Percentiles rank a stretch among this genome's conserved stretches.
phyloP scores from a whole-genome alignment of 2,888 invertebrate genomes.

The Andrena marginata region DNA sequence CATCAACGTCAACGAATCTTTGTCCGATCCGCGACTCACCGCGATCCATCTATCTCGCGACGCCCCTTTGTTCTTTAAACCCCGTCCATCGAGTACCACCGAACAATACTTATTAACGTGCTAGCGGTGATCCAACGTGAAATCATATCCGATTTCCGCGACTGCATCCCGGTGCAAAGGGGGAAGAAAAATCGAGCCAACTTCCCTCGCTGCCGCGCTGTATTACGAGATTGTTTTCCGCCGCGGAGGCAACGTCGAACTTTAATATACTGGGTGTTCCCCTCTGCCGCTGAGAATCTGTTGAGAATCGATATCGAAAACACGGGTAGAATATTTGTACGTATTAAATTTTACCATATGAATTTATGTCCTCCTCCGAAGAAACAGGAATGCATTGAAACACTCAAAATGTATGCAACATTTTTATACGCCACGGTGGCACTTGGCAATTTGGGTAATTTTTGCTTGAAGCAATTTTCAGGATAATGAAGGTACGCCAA shows the following conservation, averaged over 20 bases:
- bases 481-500: background rate
- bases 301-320: background rate
- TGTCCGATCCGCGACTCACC: constrained; percentile 9
- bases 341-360: too few species aligned
- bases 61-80: constrained; percentile 25
- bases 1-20: constrained; percentile 44
- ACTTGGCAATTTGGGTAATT: background rate
- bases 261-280: background rate
- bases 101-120: constrained; percentile 28
- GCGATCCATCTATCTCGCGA: constrained; percentile 29
- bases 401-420: background rate
- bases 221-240: constrained; percentile 31
- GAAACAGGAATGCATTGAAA: too few species aligned
- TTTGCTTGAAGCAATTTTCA: background rate
- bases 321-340: background rate
- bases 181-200: constrained; percentile 16
- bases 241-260: constrained; percentile 4
- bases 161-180: background rate
- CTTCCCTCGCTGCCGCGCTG: constrained; percentile 3
- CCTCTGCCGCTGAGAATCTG: background rate
- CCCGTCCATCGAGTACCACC: background rate
- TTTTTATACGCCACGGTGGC: background rate
- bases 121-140: background rate
- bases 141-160: background rate
- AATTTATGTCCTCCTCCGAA: too few species aligned